Conservation (phyloP, 2,113 vertebrate genomes). For the Campylomormyrus numenius region DNA sequence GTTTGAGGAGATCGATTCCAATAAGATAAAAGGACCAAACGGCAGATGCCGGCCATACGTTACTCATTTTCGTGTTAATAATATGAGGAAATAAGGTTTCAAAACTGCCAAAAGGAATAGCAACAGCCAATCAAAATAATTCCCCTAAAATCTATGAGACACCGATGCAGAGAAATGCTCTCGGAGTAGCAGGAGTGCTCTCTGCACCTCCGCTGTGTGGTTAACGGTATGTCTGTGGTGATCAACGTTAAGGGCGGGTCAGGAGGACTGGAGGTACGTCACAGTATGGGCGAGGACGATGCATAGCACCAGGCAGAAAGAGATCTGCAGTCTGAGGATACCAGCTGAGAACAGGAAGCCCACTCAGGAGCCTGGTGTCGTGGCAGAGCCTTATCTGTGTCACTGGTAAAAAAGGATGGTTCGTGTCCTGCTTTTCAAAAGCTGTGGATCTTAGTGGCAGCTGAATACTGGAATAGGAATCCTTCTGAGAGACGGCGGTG, state of each 20-base stretch:
- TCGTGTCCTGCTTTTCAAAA: neutral
- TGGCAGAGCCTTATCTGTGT: neutral
- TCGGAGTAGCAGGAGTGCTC: neutral
- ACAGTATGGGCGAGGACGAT: neutral
- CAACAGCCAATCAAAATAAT: neutral
- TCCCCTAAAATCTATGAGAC: neutral
- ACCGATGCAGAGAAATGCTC: neutral
- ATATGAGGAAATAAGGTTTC: neutral
- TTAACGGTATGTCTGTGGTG: neutral
- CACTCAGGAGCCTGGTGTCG: neutral
- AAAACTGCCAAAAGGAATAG: slow-evolving; percentile 11
- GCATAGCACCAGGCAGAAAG: neutral
- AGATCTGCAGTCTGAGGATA: neutral
- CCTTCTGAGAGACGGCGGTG: neutral
- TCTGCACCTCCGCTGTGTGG: neutral
- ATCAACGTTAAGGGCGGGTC: neutral
- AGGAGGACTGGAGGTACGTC: neutral
- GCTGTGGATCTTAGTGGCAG: neutral
- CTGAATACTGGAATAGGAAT: neutral
- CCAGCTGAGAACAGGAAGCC: neutral
- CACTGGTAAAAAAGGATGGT: neutral
- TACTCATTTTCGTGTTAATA: neutral
- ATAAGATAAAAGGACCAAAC: neutral
- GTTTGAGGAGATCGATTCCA: neutral
- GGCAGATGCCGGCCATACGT: slow-evolving; percentile 14